phyloP scores from a whole-genome alignment of 92 coral and sea anemone species.

The Siderastrea radians region DNA sequence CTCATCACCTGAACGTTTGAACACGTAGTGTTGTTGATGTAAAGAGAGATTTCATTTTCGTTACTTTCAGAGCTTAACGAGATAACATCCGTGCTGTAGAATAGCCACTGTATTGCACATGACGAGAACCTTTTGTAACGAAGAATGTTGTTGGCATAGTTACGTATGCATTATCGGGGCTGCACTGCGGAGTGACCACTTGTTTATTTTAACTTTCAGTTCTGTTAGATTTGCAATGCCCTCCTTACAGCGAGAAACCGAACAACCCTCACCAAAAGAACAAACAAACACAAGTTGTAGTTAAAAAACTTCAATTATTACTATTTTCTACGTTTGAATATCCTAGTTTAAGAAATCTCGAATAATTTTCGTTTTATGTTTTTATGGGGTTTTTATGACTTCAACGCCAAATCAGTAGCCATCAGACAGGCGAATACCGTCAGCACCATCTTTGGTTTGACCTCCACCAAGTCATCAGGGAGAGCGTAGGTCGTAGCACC shows the following conservation, averaged over 20 bases:
- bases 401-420: slow-evolving; percentile 52
- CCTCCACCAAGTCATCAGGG: slow-evolving; percentile 96
- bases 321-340: neutral
- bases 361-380: neutral
- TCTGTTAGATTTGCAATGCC: neutral
- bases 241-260: neutral
- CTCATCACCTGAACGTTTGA: too few species aligned
- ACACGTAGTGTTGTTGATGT: too few species aligned
- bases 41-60: too few species aligned
- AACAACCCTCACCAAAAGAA: neutral
- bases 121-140: too few species aligned
- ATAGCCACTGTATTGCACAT: too few species aligned
- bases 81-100: too few species aligned
- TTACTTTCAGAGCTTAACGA: too few species aligned
- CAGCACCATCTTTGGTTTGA: slow-evolving; percentile 94
- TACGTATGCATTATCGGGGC: too few species aligned
- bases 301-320: neutral
- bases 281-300: neutral
- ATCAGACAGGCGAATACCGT: slow-evolving; percentile 96
- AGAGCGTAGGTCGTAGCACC: slow-evolving; percentile 96
- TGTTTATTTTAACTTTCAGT: neutral
- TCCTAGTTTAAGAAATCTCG: neutral
- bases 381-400: neutral
- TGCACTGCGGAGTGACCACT: too few species aligned
- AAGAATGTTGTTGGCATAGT: too few species aligned